Base-by-base conservation (phyloP, 2,797 vertebrate genomes). In the Smutsia gigantea region DNA sequence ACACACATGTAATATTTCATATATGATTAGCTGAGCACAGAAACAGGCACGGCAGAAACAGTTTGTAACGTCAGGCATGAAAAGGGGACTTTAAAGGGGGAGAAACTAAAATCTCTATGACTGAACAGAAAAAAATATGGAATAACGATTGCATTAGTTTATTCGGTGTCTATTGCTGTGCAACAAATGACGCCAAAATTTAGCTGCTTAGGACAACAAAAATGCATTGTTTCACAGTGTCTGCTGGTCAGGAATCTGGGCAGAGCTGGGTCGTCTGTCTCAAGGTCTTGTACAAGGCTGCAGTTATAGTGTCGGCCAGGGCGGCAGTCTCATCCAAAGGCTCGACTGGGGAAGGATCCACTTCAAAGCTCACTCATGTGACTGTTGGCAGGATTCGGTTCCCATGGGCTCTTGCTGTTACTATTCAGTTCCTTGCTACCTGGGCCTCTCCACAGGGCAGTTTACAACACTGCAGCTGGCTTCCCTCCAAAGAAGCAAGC, bases 331-430 rank as follows among this genome's bases (percentile, higher is more conserved):
- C 82, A 68, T 34, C 66, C 0, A 3, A 87, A 71, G 42, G 42
- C 37, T 46, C 0, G 0, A 15, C 39, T 0, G 27, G 66, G 19
- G 39, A 12, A 17, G 4, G 21, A 23, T 55, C 29, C 19, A 21
- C 69, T 27, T 72, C n/a, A 27, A 27, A 39, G 63, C 39, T 66
- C 39, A 15, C 37, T 5, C 1, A 1, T 6, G 17, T 29, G 72
- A 7, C 18, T 84, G 31, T 23, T 66, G 39, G 57, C 27, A 18
- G 79, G 34, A 57, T 37, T 64, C 34, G 7, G 29, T 29, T 69
- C 68, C n/a, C 7, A 1, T 8, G 2, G 34, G 6, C 18, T 4
- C 0, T n/a, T 68, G 21, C 37, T 64, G 6, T n/a, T 29, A 7
- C 7, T 21, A 2, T 71, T 27, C 11, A 23, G 37, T 31, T 59